A percentile compares a stretch with the other conserved stretches of the same genome.
Evolutionary conservation across 1,140 invertebrate species (phyloP).

Genomic region (Pygmarrhopalites habei): DNA sequence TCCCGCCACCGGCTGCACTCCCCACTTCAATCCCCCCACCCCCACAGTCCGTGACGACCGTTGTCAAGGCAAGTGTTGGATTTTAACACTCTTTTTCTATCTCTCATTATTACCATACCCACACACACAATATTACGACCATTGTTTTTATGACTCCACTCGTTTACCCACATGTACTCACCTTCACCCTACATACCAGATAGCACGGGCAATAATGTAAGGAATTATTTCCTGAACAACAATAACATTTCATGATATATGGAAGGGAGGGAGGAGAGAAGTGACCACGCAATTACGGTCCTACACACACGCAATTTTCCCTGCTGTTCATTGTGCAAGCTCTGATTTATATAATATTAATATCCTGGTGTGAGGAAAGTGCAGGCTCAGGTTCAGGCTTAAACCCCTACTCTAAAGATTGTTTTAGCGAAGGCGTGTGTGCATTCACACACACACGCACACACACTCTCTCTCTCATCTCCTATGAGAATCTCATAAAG

Average conservation of each 20-base stretch:
- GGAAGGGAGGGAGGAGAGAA: not conserved
- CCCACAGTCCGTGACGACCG: constrained; percentile 29
- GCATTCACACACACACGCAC: too few relatives aligned
- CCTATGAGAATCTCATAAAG: too few relatives aligned
- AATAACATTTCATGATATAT: not conserved
- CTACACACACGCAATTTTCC: not conserved
- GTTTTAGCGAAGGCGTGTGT: too few relatives aligned
- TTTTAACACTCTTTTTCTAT: not conserved
- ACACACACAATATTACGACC: not conserved
- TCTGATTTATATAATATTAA: not conserved
- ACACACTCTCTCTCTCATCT: too few relatives aligned
- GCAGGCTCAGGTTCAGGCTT: too few relatives aligned
- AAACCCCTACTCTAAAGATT: too few relatives aligned
- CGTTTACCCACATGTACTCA: not conserved
- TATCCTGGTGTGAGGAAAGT: too few relatives aligned
- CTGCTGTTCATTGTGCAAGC: not conserved
- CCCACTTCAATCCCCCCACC: constrained; percentile 7
- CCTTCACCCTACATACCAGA: too few relatives aligned
- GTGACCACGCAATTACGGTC: too few relatives aligned
- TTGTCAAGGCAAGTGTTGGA: constrained; percentile 34
- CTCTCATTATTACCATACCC: not conserved
- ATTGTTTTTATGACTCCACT: not conserved
- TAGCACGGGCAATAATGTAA: too few relatives aligned
- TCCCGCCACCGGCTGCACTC: constrained; percentile 24
- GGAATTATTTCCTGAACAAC: constrained; percentile 4